Conservation (phyloP, 2,113 vertebrate genomes). For the Serinus canaria region DNA sequence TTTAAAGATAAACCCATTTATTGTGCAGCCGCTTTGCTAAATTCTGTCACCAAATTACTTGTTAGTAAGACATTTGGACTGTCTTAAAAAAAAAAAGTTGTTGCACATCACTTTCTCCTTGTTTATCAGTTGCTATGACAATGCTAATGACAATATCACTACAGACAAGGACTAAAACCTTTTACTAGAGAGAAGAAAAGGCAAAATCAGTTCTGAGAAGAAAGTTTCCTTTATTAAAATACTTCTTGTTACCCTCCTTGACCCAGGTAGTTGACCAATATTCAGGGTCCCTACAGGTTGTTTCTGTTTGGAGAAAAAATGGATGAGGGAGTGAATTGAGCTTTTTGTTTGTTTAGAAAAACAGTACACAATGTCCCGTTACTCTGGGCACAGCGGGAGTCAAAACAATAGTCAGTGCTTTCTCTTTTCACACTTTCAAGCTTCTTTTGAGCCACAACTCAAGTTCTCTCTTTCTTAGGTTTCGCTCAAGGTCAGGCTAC, state of each 20-base stretch:
- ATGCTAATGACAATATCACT: slow-evolving; percentile 41
- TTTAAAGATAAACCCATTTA: slow-evolving; percentile 71
- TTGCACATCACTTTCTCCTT: slow-evolving; percentile 27
- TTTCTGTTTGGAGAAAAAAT: neutral
- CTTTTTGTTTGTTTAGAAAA: slow-evolving; percentile 47
- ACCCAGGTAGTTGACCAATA: neutral
- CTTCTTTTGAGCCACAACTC: neutral
- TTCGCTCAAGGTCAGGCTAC: slow-evolving; percentile 21
- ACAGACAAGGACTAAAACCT: neutral
- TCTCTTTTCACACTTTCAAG: neutral
- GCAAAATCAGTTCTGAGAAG: neutral
- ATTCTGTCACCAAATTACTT: slow-evolving; percentile 67
- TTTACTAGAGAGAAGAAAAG: neutral
- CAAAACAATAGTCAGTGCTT: slow-evolving; percentile 24
- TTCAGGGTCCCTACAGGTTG: neutral
- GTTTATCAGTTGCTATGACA: slow-evolving; percentile 54
- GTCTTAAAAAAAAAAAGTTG: neutral
- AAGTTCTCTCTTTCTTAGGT: neutral
- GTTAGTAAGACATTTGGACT: slow-evolving; percentile 54
- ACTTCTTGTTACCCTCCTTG: neutral
- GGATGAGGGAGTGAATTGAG: neutral
- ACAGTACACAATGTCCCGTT: neutral
- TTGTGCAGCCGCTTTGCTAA: slow-evolving; percentile 45
- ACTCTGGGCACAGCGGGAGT: neutral
- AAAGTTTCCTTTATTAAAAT: neutral